Percentiles rank a stretch among this genome's conserved stretches.
phyloP scores from a whole-genome alignment of 2,888 invertebrate genomes.

The Poecilus cupreus region DNA sequence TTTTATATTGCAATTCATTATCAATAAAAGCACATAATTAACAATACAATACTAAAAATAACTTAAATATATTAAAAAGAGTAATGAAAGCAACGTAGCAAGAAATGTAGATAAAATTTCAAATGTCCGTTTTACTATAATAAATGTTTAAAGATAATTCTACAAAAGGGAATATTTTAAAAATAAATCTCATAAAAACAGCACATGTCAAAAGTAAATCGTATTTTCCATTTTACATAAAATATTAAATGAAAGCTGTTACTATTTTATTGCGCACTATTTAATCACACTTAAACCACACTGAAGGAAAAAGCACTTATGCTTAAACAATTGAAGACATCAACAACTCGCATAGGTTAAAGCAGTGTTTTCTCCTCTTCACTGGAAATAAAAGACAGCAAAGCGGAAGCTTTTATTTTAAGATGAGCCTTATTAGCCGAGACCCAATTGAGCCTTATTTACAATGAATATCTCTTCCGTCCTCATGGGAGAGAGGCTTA shows the following conservation, averaged over 20 bases:
- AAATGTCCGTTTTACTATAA: background rate
- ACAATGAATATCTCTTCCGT: constrained; percentile 17
- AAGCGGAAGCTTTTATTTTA: constrained; percentile 27
- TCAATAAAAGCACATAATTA: background rate
- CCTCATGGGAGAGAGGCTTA: constrained; percentile 1
- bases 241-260: too few relatives aligned
- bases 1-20: background rate
- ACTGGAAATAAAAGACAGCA: background rate
- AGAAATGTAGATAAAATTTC: constrained; percentile 7
- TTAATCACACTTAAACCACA: too few relatives aligned
- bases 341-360: background rate
- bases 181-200: background rate
- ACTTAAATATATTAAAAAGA: background rate
- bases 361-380: background rate
- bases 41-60: background rate
- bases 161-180: background rate
- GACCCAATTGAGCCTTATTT: constrained; percentile 13
- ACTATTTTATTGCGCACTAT: too few relatives aligned
- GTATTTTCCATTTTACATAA: too few relatives aligned
- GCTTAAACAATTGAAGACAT: background rate
- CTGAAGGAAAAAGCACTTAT: background rate
- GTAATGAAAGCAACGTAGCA: background rate
- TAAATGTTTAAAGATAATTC: background rate
- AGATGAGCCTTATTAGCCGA: constrained; percentile 14
- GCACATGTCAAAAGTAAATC: too few relatives aligned